phyloP scores from a whole-genome alignment of 1,140 invertebrate species.

The Drosophila sucinea region DNA sequence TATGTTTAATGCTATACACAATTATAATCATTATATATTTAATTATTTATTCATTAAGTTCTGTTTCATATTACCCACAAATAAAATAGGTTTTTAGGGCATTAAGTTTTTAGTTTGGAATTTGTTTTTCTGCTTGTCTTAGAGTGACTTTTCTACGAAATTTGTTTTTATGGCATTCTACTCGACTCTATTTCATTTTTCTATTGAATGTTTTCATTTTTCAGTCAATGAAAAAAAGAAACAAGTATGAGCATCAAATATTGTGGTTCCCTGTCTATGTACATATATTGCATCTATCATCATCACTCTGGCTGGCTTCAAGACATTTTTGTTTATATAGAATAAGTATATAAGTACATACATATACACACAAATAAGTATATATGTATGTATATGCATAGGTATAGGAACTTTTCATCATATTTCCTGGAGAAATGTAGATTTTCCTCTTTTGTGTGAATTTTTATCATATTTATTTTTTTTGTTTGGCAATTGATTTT shows the following conservation, averaged over 20 bases:
- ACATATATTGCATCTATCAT: neutral
- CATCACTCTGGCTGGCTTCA: neutral
- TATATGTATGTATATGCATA: constrained; percentile 37
- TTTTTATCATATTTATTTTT: constrained; percentile 57
- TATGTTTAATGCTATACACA: constrained; percentile 13
- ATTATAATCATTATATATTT: constrained; percentile 21
- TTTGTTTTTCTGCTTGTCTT: no score
- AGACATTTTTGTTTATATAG: constrained; percentile 48
- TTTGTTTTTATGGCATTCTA: no score
- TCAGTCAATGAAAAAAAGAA: no score
- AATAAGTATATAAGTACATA: no score
- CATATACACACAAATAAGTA: neutral
- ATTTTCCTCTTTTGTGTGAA: constrained; percentile 52
- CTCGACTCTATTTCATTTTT: no score
- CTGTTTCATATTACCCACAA: no score
- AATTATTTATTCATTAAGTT: neutral
- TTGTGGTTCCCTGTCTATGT: no score
- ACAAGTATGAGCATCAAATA: no score
- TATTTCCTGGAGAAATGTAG: neutral
- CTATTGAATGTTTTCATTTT: no score
- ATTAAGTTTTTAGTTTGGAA: no score
- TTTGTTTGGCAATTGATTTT: constrained; percentile 29
- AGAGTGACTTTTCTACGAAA: no score
- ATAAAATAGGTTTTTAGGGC: no score
- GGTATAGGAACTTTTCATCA: constrained; percentile 44